A percentile compares a stretch with the other conserved stretches of the same genome.
phyloP scores from a whole-genome alignment of 2,113 vertebrate genomes.

The Scytalopus superciliaris region DNA sequence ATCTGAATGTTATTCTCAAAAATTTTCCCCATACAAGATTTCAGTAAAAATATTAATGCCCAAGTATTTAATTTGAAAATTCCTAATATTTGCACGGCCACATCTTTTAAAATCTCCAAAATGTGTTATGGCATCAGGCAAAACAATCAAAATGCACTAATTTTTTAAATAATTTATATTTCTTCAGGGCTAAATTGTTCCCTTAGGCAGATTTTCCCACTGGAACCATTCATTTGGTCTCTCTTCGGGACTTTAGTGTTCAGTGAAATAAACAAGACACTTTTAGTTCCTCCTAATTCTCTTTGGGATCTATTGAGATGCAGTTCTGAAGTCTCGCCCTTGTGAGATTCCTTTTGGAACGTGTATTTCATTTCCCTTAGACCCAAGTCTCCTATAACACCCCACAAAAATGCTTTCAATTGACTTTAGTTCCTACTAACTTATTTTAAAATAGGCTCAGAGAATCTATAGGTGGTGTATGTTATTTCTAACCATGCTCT shows the following conservation, averaged over 20 bases:
- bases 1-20: not conserved
- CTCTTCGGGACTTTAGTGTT: not conserved
- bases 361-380: not conserved
- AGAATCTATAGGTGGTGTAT: not conserved
- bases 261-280: not conserved
- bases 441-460: not conserved
- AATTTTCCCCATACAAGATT: not conserved
- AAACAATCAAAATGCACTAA: not conserved
- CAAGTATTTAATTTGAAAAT: not conserved
- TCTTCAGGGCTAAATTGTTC: constrained; percentile 1
- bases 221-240: not conserved
- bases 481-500: not conserved
- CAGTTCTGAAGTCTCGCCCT: not conserved
- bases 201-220: not conserved
- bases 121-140: not conserved
- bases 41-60: not conserved
- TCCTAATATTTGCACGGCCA: not conserved
- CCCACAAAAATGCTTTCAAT: not conserved
- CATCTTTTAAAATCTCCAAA: not conserved
- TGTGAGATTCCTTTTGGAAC: not conserved
- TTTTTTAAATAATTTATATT: not conserved
- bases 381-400: not conserved
- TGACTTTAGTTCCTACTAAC: not conserved
- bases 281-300: not conserved
- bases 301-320: not conserved